A percentile compares a stretch with the other conserved stretches of the same genome.
These are phyloP conservation scores for Malurus elegans DNA, from an alignment of 2,113 vertebrate genomes.

Conservation along the genomic window DNA sequence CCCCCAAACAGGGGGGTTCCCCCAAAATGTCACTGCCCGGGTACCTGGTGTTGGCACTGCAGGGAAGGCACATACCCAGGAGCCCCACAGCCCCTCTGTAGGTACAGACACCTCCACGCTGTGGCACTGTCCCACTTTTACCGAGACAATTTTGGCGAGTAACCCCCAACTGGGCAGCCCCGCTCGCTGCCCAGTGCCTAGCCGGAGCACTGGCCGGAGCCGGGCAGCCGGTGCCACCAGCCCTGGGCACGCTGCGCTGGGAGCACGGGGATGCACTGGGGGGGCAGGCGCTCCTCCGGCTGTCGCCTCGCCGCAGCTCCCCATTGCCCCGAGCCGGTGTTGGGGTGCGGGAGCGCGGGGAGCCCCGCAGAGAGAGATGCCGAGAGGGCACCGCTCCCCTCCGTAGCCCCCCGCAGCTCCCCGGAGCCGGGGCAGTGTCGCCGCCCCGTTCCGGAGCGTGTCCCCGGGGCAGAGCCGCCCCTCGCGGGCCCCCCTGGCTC, in stretches of 20 bases:
- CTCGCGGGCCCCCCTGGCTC: slow-evolving; percentile 5
- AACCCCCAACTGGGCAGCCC: not conserved
- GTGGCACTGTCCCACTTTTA: not conserved
- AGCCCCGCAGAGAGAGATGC: not conserved
- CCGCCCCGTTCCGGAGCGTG: not conserved
- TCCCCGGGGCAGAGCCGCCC: not conserved
- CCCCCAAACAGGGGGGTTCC: not conserved
- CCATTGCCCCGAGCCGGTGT: not conserved
- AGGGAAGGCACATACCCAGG: rapidly evolving
- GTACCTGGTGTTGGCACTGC: not conserved
- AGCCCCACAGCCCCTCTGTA: not conserved
- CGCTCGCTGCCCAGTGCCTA: rapidly evolving
- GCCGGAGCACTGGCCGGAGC: not conserved
- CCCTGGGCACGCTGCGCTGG: not conserved
- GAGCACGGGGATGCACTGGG: not conserved
- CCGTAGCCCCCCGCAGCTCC: not conserved
- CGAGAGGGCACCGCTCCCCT: not conserved
- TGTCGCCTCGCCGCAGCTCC: not conserved
- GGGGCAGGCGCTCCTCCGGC: not conserved
- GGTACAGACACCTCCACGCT: rapidly evolving
- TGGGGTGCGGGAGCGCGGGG: not conserved
- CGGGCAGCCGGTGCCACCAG: not conserved
- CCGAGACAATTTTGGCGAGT: not conserved
- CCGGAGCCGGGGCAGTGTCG: not conserved
- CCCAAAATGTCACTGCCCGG: not conserved